These are phyloP conservation scores for Salarias fasciatus DNA, from an alignment of 2,797 vertebrate species.

Conservation along the genomic window DNA sequence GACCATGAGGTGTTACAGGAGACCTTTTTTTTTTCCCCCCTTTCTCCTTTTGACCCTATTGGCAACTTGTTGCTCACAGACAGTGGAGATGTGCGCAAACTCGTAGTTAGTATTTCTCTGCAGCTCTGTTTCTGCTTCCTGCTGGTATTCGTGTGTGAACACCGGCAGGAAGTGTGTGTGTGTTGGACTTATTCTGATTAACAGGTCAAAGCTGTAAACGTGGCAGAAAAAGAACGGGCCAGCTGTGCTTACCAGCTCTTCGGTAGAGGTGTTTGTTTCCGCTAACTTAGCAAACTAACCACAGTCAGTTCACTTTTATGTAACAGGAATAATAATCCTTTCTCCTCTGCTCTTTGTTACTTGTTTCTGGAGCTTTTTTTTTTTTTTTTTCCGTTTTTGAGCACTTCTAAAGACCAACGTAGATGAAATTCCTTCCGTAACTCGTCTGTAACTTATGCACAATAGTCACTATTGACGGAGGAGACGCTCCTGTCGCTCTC, in stretches of 20 bases:
- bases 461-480: slow-evolving; percentile 65
- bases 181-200: slow-evolving; percentile 52
- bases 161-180: no score
- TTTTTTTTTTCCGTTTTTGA: not conserved
- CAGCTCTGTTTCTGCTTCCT: slow-evolving; percentile 56
- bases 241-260: slow-evolving; percentile 75
- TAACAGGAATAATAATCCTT: slow-evolving; percentile 36
- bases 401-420: slow-evolving; percentile 49
- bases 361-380: slow-evolving; percentile 42
- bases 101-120: slow-evolving; percentile 30
- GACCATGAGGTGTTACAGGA: slow-evolving; percentile 48
- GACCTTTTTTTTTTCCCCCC: no score
- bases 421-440: slow-evolving; percentile 25
- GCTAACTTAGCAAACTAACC: slow-evolving; percentile 44
- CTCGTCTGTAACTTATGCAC: slow-evolving; percentile 57
- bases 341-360: slow-evolving; percentile 37
- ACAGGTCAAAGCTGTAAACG: slow-evolving; percentile 84
- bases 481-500: slow-evolving; percentile 68
- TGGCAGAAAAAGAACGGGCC: slow-evolving; percentile 48
- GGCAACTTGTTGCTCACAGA: slow-evolving; percentile 21
- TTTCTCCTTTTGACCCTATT: slow-evolving; percentile 13
- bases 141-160: not conserved
- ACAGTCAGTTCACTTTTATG: slow-evolving; percentile 37
- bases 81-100: no score
- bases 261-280: slow-evolving; percentile 42